phyloP scores from a whole-genome alignment of 2,113 vertebrate species.

The Chinchilla lanigera region DNA sequence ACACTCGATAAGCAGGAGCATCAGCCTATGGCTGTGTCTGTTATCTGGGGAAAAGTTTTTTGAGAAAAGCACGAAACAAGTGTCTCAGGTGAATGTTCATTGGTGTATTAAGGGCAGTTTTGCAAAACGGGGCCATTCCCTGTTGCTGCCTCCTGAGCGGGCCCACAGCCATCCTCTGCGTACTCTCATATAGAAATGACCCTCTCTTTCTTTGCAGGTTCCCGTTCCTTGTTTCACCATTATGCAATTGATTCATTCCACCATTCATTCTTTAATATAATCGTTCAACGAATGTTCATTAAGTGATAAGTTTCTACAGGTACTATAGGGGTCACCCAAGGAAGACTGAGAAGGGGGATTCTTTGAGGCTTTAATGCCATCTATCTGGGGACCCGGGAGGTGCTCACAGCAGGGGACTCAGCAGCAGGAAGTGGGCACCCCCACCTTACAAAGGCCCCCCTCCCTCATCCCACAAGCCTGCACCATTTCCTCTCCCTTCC shows the following conservation, averaged over 20 bases:
- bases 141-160: too few species aligned
- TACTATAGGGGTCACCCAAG: neutral
- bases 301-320: neutral
- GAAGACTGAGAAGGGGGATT: neutral
- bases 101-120: fast-evolving
- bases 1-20: neutral
- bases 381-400: neutral
- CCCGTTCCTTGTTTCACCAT: neutral
- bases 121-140: neutral
- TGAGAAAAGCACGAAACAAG: neutral
- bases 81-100: neutral
- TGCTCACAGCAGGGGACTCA: neutral
- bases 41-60: neutral
- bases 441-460: neutral
- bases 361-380: neutral
- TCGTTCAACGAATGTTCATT: neutral
- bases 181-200: neutral
- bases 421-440: neutral
- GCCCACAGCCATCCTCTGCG: fast-evolving
- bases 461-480: neutral
- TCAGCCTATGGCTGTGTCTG: neutral
- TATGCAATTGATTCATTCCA: neutral
- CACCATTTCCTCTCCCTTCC: neutral
- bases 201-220: neutral
- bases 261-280: neutral